phyloP scores from a whole-genome alignment of 2,113 vertebrate genomes.

The Embiotoca jacksoni region DNA sequence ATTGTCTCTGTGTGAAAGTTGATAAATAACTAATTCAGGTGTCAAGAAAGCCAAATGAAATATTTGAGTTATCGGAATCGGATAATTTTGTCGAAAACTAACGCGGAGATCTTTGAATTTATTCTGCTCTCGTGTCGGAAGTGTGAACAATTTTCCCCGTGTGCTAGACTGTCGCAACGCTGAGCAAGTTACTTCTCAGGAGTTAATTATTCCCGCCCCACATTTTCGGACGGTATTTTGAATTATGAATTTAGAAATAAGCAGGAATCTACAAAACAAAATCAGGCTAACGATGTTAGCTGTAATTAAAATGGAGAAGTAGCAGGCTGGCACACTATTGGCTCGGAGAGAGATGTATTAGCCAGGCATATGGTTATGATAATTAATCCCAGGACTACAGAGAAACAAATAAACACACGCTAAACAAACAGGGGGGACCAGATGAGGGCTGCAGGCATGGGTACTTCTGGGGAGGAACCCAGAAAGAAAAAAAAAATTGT shows the following conservation, averaged over 20 bases:
- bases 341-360: conserved; percentile 75
- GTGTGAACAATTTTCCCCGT: conserved; percentile 3
- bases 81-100: no score
- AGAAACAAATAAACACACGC: conserved; percentile 81
- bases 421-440: conserved; percentile 77
- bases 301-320: conserved; percentile 75
- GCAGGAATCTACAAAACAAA: conserved; percentile 56
- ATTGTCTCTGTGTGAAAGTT: conserved; percentile 34
- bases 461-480: conserved; percentile 62
- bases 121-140: neutral
- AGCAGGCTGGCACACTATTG: conserved; percentile 64
- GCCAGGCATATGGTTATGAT: conserved; percentile 83
- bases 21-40: conserved; percentile 35
- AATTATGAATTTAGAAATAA: conserved; percentile 58
- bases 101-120: conserved; percentile 1
- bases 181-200: conserved; percentile 19
- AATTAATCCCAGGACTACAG: conserved; percentile 83
- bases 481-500: conserved; percentile 19
- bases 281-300: conserved; percentile 71
- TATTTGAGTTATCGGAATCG: no score
- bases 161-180: conserved; percentile 15
- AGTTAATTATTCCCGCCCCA: conserved; percentile 59
- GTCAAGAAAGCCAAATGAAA: conserved; percentile 38
- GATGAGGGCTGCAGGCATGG: conserved; percentile 75
- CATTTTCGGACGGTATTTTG: conserved; percentile 37